Evolutionary conservation across 2,797 vertebrate genomes (phyloP), one percentile per base, ranked within the genome.

Genomic region (Acrossocheilus fasciatus): DNA sequence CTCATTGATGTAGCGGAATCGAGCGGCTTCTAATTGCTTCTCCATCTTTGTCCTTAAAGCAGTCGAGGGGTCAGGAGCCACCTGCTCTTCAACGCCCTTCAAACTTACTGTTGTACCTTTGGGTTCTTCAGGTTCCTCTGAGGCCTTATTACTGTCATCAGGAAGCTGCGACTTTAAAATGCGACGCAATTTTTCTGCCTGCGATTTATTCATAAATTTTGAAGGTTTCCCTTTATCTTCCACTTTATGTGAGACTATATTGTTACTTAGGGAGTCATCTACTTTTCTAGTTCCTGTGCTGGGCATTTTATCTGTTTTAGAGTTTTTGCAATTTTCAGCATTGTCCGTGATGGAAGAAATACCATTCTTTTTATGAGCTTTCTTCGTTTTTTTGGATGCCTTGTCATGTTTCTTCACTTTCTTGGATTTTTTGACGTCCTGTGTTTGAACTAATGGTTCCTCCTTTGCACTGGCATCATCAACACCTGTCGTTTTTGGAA

Each of bases 1-100:
- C 87, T 99, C 95, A 1, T 98, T 99, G 62, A 99, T 96, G 91
- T 95, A 97, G 45, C 98, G 97, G 94, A 99, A 99, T 14, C 96
- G 96, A 1, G 97, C 97, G 0, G 95, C 92, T n/a, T 96, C 96
- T 86, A 99, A 90, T 0, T 96, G 95, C 75, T 95, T 95, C 89
- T 96, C 93, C 97, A 98, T 98, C 30, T 96, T 96, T 0, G 91
- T 90, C n/a, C 97, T 94, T 74, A 97, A 91, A 1, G 91, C 91
- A 17, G 88, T 90, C 0, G 96, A 94, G 85, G 93, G 93, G 79
- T 95, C 93, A 9, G 68, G 34, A 68, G 12, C 7, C 59, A 6
- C 87, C 18, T 74, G 34, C 17, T 50, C 87, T 74, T 91, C 64
- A 26, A 57, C 34, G 10, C 14, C 23, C 26, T 86, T 83, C 6